Percentiles rank a stretch among this genome's conserved stretches.
phyloP scores from a whole-genome alignment of 2,888 invertebrate species.

The Andricus curvator region DNA sequence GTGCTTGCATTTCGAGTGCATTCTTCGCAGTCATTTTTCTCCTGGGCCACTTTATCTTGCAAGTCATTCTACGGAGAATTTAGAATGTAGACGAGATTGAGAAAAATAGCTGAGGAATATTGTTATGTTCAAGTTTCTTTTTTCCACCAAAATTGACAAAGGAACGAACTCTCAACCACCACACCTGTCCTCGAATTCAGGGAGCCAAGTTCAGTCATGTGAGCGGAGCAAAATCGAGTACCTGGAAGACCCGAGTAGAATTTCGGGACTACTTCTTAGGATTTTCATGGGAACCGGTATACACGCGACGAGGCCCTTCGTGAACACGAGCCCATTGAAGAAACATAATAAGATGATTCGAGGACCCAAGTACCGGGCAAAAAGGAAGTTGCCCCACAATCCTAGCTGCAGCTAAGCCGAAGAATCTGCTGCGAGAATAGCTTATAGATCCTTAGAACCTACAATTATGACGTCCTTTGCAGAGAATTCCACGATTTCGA shows the following conservation, averaged over 20 bases:
- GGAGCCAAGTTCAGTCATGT: constrained; percentile 47
- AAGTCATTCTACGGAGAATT: constrained; percentile 23
- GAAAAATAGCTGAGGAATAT: constrained; percentile 6
- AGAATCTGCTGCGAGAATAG: background rate
- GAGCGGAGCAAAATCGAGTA: constrained; percentile 44
- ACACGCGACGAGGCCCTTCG: constrained; percentile 44
- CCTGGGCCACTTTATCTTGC: background rate
- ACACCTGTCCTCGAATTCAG: constrained; percentile 45
- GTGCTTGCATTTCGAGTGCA: background rate
- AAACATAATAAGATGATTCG: constrained; percentile 41
- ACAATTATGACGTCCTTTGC: constrained; percentile 32
- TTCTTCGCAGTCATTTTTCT: background rate
- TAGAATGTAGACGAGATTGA: background rate
- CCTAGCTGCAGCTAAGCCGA: background rate
- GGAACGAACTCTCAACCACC: constrained; percentile 26
- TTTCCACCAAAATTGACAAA: constrained; percentile 31
- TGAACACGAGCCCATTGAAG: constrained; percentile 39
- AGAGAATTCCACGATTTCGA: constrained; percentile 25
- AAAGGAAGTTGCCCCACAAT: constrained; percentile 25
- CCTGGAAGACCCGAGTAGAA: constrained; percentile 43
- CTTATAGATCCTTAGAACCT: constrained; percentile 31
- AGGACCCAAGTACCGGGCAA: constrained; percentile 36
- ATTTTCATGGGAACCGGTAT: constrained; percentile 37
- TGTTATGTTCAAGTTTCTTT: constrained; percentile 18
- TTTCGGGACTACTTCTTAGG: constrained; percentile 44